Base-by-base conservation (phyloP, 2,113 vertebrate species). In the Datnioides undecimradiatus region DNA sequence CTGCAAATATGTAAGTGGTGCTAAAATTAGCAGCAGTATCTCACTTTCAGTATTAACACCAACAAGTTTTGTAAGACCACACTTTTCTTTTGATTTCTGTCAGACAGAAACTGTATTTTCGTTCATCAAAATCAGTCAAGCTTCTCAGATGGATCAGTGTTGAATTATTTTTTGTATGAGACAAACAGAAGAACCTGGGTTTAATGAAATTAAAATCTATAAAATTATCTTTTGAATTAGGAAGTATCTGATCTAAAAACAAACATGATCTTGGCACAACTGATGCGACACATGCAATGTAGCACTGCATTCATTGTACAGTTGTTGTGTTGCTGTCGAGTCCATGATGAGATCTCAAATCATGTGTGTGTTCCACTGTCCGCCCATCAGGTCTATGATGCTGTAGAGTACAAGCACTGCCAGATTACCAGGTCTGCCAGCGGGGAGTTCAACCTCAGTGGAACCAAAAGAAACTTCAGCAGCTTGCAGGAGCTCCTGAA, bases 321-420 rank as follows among this genome's bases (percentile, higher is more conserved):
- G n/a, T 33, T 59, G 29, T 55, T 49, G 8, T 13, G 11, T 31
- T 6, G 29, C 21, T 62, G 5, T 23, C 5, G 0, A 36, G n/a
- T 66, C 33, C 17, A 14, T 38, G 11, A 33, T 52, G 8, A 74
- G 46, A 36, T n/a, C 55, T 23, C 8, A 14, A 29, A 48, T 8
- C 4, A 1, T 13, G 19, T 49, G 40, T 8, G 2, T 63, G n/a
- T 29, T 29, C 43, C 1, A 10, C n/a, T 19, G 1, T 76, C 49
- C 88, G 21, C 19, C 40, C 19, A 5, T 19, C 31, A 89, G 95
- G 95, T 93, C 79, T 87, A 96, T 12, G 93, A 89, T 73, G 79
- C 91, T 57, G 92, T 93, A 40, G 96, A 98, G 85, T 97, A 97
- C 92, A 99, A 98, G 41, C 98, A 99, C 87, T 99, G 98, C 90